Conservation (phyloP, 2,797 vertebrate species). For the Lateolabrax maculatus region DNA sequence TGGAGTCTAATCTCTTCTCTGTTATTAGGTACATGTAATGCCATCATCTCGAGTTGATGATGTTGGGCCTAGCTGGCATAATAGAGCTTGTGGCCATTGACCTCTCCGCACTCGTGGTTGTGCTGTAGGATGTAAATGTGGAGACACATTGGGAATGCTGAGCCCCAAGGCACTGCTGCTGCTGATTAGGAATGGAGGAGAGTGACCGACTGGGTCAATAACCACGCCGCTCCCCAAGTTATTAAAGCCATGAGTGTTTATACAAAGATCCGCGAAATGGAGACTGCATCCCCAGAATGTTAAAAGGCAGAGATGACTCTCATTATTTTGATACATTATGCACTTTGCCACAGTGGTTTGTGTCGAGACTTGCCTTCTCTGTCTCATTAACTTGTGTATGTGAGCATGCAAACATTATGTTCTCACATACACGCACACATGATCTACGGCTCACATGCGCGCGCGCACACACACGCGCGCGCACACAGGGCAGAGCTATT, state of each 20-base stretch:
- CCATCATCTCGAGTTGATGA: conserved; percentile 35
- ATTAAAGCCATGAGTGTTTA: conserved; percentile 85
- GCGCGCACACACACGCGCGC: conserved; percentile 18
- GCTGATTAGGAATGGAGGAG: conserved; percentile 83
- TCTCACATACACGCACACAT: conserved; percentile 1
- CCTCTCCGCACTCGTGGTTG: conserved; percentile 34
- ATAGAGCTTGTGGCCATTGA: conserved; percentile 42
- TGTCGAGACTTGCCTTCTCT: conserved; percentile 54
- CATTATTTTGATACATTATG: conserved; percentile 72
- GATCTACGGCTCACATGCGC: conserved; percentile 17
- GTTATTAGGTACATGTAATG: conserved; percentile 53
- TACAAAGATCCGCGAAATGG: conserved; percentile 80
- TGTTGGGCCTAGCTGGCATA: conserved; percentile 6
- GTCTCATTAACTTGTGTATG: conserved; percentile 49
- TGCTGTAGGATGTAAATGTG: conserved; percentile 72
- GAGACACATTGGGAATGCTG: conserved; percentile 76
- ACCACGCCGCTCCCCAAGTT: conserved; percentile 75
- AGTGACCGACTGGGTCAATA: conserved; percentile 84
- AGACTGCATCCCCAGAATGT: conserved; percentile 76
- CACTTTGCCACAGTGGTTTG: conserved; percentile 57
- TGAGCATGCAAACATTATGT: conserved; percentile 13
- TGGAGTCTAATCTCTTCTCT: conserved; percentile 44
- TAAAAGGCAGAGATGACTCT: conserved; percentile 76
- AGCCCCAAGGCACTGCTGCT: conserved; percentile 65
- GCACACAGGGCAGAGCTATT: conserved; percentile 23